Evolutionary conservation across 2,113 vertebrate species (phyloP).

Genomic region (Gallinago paraguaiae): DNA sequence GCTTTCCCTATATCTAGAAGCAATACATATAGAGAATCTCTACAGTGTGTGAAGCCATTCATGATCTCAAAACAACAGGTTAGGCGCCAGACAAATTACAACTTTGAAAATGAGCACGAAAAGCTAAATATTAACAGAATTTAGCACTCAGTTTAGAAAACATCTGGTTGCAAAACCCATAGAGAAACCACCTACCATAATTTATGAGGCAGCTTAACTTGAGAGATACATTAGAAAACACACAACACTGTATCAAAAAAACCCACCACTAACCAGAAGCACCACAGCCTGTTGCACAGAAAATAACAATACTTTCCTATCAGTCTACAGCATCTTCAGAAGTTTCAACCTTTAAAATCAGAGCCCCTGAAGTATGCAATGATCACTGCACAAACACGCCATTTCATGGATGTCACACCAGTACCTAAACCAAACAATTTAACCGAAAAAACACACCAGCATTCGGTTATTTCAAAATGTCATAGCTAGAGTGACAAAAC

Average conservation of each 20-base stretch:
- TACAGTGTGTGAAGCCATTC: not conserved
- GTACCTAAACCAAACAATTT: not conserved
- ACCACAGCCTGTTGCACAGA: not conserved
- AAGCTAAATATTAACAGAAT: not conserved
- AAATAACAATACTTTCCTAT: rapidly evolving
- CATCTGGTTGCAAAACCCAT: not conserved
- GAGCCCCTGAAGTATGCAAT: not conserved
- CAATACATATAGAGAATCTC: not conserved
- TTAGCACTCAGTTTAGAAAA: not conserved
- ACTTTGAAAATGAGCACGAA: not conserved
- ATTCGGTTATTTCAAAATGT: not conserved
- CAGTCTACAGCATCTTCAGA: not conserved
- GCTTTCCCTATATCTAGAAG: not conserved
- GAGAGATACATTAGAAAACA: not conserved
- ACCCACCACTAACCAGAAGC: not conserved
- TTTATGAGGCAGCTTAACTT: not conserved
- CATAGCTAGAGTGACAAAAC: not conserved
- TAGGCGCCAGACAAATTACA: not conserved
- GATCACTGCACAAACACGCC: not conserved
- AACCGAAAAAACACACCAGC: not conserved
- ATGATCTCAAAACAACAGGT: not conserved
- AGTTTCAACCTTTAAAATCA: not conserved
- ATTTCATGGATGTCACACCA: not conserved
- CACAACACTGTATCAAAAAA: not conserved
- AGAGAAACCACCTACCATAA: not conserved